Evolutionary conservation across 1,140 invertebrate genomes (phyloP).

Genomic region (Ips typographus): DNA sequence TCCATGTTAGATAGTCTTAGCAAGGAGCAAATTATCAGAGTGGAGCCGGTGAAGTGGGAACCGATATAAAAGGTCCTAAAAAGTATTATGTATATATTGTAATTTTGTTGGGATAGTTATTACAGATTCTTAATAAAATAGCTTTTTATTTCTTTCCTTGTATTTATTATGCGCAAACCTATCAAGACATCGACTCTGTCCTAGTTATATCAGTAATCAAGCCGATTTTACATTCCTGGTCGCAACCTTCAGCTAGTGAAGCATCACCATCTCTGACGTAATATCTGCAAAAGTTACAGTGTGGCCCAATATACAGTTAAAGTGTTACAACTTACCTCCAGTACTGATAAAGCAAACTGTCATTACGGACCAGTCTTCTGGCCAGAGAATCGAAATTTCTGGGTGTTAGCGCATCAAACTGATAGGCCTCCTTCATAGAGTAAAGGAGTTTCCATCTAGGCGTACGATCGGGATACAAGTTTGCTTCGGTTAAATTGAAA

Average conservation of each 20-base stretch:
- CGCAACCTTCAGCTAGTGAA: constrained; percentile 29
- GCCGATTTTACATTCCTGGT: constrained; percentile 21
- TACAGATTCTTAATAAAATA: constrained; percentile 1
- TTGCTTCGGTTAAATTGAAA: constrained; percentile 63
- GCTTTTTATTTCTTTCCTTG: background rate
- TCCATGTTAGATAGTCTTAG: constrained; percentile 25
- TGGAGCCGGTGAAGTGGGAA: constrained; percentile 30
- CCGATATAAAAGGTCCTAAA: constrained; percentile 15
- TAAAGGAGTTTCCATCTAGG: constrained; percentile 57
- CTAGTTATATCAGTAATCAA: constrained; percentile 25
- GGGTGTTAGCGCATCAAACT: constrained; percentile 55
- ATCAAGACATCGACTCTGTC: constrained; percentile 19
- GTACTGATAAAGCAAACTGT: constrained; percentile 34
- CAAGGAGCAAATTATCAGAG: constrained; percentile 30
- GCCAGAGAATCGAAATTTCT: constrained; percentile 55
- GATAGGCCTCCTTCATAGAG: constrained; percentile 60
- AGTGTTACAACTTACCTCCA: constrained; percentile 28
- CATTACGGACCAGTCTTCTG: constrained; percentile 49
- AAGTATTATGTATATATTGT: constrained; percentile 12
- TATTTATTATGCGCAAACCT: background rate
- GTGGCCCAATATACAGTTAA: background rate
- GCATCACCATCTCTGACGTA: constrained; percentile 35
- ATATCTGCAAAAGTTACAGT: constrained; percentile 11
- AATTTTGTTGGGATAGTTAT: background rate
- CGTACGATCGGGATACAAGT: constrained; percentile 47